Evolutionary conservation across 2,888 invertebrate genomes (phyloP).

Genomic region (Tineola bisselliella): DNA sequence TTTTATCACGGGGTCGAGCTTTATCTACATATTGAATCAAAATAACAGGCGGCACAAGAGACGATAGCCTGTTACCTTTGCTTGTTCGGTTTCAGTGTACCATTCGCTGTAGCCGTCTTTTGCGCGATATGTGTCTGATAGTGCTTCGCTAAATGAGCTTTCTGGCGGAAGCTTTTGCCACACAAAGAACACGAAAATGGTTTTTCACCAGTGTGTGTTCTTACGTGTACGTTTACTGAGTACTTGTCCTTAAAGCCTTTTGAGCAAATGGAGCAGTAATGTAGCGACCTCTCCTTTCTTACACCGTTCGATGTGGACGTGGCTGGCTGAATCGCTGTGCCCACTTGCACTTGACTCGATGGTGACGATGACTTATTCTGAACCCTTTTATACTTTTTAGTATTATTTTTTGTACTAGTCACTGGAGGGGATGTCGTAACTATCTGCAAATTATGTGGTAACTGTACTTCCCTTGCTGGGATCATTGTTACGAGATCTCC

Average conservation of each 20-base stretch:
- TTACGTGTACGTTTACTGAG: constrained; percentile 96
- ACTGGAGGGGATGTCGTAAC: constrained; percentile 70
- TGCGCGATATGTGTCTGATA: constrained; percentile 93
- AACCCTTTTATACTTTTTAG: constrained; percentile 77
- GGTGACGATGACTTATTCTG: constrained; percentile 61
- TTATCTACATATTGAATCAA: neutral
- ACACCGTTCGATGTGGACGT: constrained; percentile 77
- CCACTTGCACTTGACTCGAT: constrained; percentile 41
- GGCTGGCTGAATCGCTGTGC: constrained; percentile 55
- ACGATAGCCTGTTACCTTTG: constrained; percentile 49
- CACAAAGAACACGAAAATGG: constrained; percentile 95
- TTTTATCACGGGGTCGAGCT: constrained; percentile 9
- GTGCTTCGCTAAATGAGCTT: constrained; percentile 91
- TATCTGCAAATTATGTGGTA: constrained; percentile 63
- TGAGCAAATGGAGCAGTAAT: constrained; percentile 93
- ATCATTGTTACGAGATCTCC: constrained; percentile 60
- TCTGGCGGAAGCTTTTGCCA: constrained; percentile 91
- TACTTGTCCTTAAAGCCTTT: constrained; percentile 96
- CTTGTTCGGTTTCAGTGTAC: constrained; percentile 66
- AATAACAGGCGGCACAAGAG: neutral
- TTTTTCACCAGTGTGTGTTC: constrained; percentile 98
- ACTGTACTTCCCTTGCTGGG: constrained; percentile 53
- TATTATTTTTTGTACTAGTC: constrained; percentile 69
- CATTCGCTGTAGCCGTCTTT: constrained; percentile 76
- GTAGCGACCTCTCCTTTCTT: constrained; percentile 85